Evolutionary conservation across 2,113 vertebrate species (phyloP).

Genomic region (Saccopteryx leptura): DNA sequence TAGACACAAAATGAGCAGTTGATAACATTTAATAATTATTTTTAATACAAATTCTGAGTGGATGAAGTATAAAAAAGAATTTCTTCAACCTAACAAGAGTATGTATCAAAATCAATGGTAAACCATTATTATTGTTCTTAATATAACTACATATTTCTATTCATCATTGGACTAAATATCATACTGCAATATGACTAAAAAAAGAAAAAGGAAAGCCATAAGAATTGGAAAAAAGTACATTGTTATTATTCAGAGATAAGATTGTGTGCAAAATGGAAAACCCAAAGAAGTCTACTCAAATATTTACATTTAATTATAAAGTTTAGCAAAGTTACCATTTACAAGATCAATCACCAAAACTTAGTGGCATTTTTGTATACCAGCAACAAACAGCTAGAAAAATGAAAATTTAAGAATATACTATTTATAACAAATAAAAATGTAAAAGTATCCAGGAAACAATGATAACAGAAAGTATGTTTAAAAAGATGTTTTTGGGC

Average conservation of each 20-base stretch:
- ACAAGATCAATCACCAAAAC: constrained; percentile 48
- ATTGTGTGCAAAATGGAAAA: constrained; percentile 21
- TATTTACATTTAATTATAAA: constrained; percentile 36
- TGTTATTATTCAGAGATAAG: background rate
- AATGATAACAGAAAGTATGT: background rate
- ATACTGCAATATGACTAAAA: background rate
- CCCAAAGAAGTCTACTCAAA: background rate
- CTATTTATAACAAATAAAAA: background rate
- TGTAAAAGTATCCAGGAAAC: background rate
- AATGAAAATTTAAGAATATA: constrained; percentile 10
- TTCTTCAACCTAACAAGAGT: background rate
- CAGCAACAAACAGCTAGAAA: constrained; percentile 43
- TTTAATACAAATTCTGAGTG: constrained; percentile 23
- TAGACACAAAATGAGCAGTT: constrained; percentile 24
- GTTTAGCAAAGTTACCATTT: constrained; percentile 27
- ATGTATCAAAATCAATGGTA: background rate
- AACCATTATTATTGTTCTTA: background rate
- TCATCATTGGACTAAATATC: background rate
- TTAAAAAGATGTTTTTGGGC: constrained; percentile 15
- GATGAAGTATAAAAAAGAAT: constrained; percentile 19
- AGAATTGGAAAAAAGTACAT: background rate
- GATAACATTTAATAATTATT: constrained; percentile 31
- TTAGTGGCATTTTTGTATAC: background rate
- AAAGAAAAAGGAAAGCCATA: background rate
- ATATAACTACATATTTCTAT: background rate